Evolutionary conservation across 2,113 vertebrate species (phyloP).

Genomic region (Ameiurus melas): DNA sequence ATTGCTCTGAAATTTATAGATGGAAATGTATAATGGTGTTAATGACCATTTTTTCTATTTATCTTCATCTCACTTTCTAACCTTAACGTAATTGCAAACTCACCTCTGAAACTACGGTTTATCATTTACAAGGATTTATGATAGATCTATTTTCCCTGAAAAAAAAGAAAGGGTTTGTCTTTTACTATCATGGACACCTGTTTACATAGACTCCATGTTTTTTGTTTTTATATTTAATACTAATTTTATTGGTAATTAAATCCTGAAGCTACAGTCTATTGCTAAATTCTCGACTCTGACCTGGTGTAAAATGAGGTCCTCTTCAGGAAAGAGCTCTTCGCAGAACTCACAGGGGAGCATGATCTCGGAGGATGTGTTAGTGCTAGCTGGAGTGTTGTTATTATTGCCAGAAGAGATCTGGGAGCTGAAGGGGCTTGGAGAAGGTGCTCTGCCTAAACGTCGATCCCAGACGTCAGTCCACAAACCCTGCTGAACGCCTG

Average conservation of each 20-base stretch:
- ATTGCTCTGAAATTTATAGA: background rate
- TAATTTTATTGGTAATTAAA: background rate
- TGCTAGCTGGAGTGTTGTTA: slow-evolving; percentile 61
- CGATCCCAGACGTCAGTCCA: slow-evolving; percentile 73
- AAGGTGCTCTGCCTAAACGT: slow-evolving; percentile 56
- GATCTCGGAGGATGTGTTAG: slow-evolving; percentile 62
- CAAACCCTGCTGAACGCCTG: slow-evolving; percentile 58
- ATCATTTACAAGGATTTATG: background rate
- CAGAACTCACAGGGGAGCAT: slow-evolving; percentile 97
- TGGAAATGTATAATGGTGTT: background rate
- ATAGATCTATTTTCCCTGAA: background rate
- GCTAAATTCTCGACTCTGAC: slow-evolving; percentile 62
- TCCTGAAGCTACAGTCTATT: background rate
- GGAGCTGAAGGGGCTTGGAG: slow-evolving; percentile 50
- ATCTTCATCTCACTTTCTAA: background rate
- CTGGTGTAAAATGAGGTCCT: slow-evolving; percentile 95
- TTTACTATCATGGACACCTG: background rate
- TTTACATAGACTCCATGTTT: background rate
- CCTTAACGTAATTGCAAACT: background rate
- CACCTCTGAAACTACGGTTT: background rate
- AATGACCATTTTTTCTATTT: background rate
- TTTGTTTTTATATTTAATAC: background rate
- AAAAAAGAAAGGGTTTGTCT: background rate
- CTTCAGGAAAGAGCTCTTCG: slow-evolving; percentile 90
- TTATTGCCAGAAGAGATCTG: slow-evolving; percentile 54